A percentile compares a stretch with the other conserved stretches of the same genome.
Conservation (phyloP, 1,140 invertebrate genomes). For the Aculops lycopersici region DNA sequence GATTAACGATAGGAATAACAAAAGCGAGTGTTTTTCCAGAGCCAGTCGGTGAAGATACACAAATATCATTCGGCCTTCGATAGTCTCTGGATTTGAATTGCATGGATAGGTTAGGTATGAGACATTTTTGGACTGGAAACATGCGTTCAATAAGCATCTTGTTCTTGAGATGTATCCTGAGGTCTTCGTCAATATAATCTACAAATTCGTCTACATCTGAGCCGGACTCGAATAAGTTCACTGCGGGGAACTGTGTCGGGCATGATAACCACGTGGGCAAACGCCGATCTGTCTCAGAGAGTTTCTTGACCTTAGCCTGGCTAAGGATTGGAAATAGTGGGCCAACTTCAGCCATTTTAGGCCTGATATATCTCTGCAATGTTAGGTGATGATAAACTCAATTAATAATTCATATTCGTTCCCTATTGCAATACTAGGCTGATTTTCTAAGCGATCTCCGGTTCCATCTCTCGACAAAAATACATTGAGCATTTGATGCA, state of each 20-base stretch:
- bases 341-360: no score
- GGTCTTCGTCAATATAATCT: constrained; percentile 22
- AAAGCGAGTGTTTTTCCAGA: constrained; percentile 88
- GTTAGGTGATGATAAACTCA: no score
- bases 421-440: no score
- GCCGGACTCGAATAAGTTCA: constrained; percentile 27
- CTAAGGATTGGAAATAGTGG: not conserved
- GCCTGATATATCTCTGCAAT: no score
- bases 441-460: no score
- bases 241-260: constrained; percentile 36
- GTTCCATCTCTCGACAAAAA: no score
- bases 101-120: constrained; percentile 45
- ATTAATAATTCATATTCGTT: no score
- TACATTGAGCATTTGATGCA: no score
- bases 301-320: not conserved
- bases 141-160: constrained; percentile 36
- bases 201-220: constrained; percentile 23
- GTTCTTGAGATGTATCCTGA: constrained; percentile 28
- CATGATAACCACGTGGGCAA: constrained; percentile 54
- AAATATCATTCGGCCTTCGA: constrained; percentile 45
- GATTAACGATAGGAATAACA: constrained; percentile 61
- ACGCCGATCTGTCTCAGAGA: constrained; percentile 21
- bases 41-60: constrained; percentile 81
- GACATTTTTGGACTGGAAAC: constrained; percentile 51
- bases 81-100: constrained; percentile 23